A percentile compares a stretch with the other conserved stretches of the same genome.
Conservation (phyloP, 2,888 invertebrate species). For the Poecilobothrus nobilitatus region DNA sequence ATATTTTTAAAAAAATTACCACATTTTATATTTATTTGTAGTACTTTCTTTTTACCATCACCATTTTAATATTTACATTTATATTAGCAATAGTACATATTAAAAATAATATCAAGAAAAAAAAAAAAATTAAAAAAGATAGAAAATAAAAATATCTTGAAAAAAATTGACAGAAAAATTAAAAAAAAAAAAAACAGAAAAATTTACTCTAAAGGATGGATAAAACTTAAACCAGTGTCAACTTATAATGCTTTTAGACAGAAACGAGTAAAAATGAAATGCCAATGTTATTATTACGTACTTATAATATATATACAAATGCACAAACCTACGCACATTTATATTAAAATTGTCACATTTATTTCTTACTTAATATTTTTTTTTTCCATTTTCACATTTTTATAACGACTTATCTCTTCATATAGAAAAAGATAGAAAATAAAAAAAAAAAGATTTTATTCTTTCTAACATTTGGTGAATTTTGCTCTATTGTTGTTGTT, state of each 20-base stretch:
- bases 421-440: too few species aligned
- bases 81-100: neutral
- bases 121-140: neutral
- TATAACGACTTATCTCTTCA: too few species aligned
- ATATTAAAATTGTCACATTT: neutral
- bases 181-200: too few species aligned
- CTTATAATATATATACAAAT: neutral
- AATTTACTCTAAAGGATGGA: neutral
- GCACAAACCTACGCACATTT: neutral
- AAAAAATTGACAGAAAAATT: too few species aligned
- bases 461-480: neutral
- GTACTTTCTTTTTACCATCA: too few species aligned
- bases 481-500: neutral
- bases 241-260: conserved; percentile 1
- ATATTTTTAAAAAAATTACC: too few species aligned
- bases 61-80: neutral
- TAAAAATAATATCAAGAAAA: neutral
- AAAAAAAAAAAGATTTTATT: too few species aligned
- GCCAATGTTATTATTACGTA: neutral
- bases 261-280: conserved; percentile 1
- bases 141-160: neutral
- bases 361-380: too few species aligned
- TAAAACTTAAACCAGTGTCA: conserved; percentile 3
- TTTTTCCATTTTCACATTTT: too few species aligned
- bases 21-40: too few species aligned